Percentiles rank a stretch among this genome's conserved stretches.
Evolutionary conservation across 2,113 vertebrate species (phyloP).

Genomic region (Rhinopomastus cyanomelas): DNA sequence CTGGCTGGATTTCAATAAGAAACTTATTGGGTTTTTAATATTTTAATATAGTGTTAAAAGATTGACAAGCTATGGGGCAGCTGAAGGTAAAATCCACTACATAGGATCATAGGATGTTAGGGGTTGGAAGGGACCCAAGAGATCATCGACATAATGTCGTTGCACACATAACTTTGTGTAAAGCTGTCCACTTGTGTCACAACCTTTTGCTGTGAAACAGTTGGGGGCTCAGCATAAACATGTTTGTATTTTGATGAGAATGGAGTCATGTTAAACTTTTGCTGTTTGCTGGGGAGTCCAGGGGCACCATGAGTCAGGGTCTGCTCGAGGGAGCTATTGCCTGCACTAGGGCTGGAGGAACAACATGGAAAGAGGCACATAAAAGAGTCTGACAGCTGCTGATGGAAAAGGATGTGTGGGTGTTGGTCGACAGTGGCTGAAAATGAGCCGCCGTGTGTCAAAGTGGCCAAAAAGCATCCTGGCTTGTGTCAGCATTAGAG

Average conservation of each 20-base stretch:
- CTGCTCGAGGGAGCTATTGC: not conserved
- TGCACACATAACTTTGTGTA: not conserved
- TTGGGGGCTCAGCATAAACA: not conserved
- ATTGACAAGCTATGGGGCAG: not conserved
- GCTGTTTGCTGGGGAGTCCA: not conserved
- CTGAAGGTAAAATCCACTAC: not conserved
- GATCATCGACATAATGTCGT: no score
- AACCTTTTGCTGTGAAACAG: not conserved
- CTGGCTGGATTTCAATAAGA: not conserved
- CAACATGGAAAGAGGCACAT: not conserved
- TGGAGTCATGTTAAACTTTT: not conserved
- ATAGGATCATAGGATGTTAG: no score
- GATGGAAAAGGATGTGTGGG: no score
- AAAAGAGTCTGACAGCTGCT: not conserved
- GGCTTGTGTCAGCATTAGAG: no score
- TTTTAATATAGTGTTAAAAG: slow-evolving; percentile 1
- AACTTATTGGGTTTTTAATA: not conserved
- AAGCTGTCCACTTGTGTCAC: not conserved
- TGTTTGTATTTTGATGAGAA: not conserved
- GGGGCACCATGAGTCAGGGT: not conserved
- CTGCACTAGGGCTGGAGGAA: not conserved
- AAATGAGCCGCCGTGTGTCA: no score
- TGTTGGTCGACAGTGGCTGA: no score
- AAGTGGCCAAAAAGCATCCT: no score
- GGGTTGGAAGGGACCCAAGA: no score